Evolutionary conservation across 2,113 vertebrate species (phyloP), one percentile per base, ranked within the genome.

Genomic region (Anarrhichthys ocellatus): DNA sequence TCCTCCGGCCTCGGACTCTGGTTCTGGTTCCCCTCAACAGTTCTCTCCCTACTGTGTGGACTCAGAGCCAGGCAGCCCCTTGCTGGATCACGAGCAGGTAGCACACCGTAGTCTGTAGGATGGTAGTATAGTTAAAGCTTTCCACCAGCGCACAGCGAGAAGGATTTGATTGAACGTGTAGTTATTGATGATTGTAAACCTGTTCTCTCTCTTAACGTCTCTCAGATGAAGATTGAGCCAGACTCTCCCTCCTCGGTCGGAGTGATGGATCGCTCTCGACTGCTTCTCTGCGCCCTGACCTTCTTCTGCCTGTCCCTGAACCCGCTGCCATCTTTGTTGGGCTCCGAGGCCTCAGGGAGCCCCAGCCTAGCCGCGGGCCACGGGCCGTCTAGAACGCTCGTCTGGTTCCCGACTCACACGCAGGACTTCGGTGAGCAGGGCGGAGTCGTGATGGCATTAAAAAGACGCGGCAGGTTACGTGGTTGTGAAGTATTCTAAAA

Each of bases 181-280:
- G 22, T 22, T 5, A 18, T 42, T 77, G 4, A 56, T 66, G 18
- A 32, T 24, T 15, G 20, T 54, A 13, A 34, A 42, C 52, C 32
- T 17, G 24, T 72, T 34, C 27, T 56, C 8, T 76, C 38, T 78
- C 32, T 44, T 22, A 14, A 8, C 24, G 7, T 65, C 10, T 70
- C 11, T 54, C 78, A 99, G 98, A 91, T 99, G 92, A 99, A 99
- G 95, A 97, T 97, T 61, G 98, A 99, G 76, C 98, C 98, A 0
- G 95, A 96, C 64, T 99, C 97, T 44, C 96, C 98, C 61, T 95
- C 96, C 50, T 96, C 97, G 0, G 96, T 99, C 9, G 97, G 97
- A n/a, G 99, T 99, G 95, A 97, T 99, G 95, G 98, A 99, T 89
- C 96, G 97, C n/a, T 99, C 98, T 17, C 96, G 98, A 8, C 96